Percentiles rank a stretch among this genome's conserved stretches.
phyloP scores from a whole-genome alignment of 2,888 invertebrate species.

The Spodoptera exigua region DNA sequence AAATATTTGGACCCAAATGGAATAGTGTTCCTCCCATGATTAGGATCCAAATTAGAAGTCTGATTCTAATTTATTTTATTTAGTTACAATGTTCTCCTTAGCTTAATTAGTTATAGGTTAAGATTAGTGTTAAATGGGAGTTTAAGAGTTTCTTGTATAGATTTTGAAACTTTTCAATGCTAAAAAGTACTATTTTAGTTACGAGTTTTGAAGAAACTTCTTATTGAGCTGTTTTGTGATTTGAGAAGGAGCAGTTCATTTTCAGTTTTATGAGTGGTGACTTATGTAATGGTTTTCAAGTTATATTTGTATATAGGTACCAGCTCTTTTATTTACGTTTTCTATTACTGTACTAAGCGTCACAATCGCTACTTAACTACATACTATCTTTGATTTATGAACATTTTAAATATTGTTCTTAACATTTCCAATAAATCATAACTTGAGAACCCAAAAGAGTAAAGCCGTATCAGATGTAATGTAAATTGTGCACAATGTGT shows the following conservation, averaged over 20 bases:
- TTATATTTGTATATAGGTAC: constrained; percentile 69
- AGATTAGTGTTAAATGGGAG: constrained; percentile 66
- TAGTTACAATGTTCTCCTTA: constrained; percentile 68
- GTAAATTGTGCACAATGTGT: constrained; percentile 82
- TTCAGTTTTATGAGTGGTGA: constrained; percentile 12
- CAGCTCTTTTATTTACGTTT: constrained; percentile 57
- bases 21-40: constrained; percentile 75
- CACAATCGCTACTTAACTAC: constrained; percentile 12
- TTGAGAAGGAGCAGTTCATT: constrained; percentile 17
- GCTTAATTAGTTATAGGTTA: constrained; percentile 69
- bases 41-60: constrained; percentile 87
- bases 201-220: constrained; percentile 18
- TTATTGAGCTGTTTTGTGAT: constrained; percentile 30
- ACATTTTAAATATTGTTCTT: constrained; percentile 21
- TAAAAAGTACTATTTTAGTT: constrained; percentile 14
- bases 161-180: constrained; percentile 48
- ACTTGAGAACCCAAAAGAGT: constrained; percentile 42
- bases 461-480: constrained; percentile 60
- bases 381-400: constrained; percentile 22
- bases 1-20: constrained; percentile 69
- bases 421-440: constrained; percentile 26
- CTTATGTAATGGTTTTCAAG: constrained; percentile 27
- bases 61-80: constrained; percentile 86
- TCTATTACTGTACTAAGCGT: constrained; percentile 32
- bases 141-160: constrained; percentile 65